Percentiles rank a stretch among this genome's conserved stretches.
Evolutionary conservation across 2,113 vertebrate species (phyloP).

Genomic region (Festucalex cinctus): DNA sequence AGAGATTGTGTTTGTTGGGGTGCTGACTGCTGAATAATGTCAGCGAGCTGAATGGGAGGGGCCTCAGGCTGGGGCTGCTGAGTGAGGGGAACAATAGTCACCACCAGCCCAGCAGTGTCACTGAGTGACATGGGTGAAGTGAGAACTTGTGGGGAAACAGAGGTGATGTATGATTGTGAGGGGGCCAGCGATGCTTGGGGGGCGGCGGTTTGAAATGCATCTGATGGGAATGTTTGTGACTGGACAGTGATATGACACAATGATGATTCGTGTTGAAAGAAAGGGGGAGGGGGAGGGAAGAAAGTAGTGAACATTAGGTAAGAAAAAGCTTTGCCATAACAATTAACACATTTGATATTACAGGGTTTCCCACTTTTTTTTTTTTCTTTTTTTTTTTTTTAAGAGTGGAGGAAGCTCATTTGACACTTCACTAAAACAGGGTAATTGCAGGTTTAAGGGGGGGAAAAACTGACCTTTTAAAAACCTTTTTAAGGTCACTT

Average conservation of each 20-base stretch:
- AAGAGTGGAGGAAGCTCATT: not conserved
- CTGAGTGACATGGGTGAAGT: slow-evolving; percentile 58
- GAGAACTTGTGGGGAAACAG: slow-evolving; percentile 65
- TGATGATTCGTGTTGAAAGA: slow-evolving; percentile 47
- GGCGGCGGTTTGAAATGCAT: slow-evolving; percentile 65
- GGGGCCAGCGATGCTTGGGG: slow-evolving; percentile 54
- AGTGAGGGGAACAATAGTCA: slow-evolving; percentile 50
- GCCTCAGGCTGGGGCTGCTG: slow-evolving; percentile 66
- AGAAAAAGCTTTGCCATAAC: slow-evolving; percentile 66
- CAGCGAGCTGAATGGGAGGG: slow-evolving; percentile 61
- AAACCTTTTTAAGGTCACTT: not conserved
- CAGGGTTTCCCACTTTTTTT: slow-evolving; percentile 47
- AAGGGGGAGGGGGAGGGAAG: slow-evolving; percentile 35
- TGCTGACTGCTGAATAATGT: slow-evolving; percentile 62
- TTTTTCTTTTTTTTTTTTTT: slow-evolving; percentile 8
- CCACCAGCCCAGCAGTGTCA: slow-evolving; percentile 60
- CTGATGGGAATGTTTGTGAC: slow-evolving; percentile 68
- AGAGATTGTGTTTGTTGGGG: slow-evolving; percentile 62
- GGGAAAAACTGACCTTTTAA: not conserved
- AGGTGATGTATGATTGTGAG: slow-evolving; percentile 66
- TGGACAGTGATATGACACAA: slow-evolving; percentile 51
- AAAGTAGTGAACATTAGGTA: slow-evolving; percentile 63
- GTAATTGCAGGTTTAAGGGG: not conserved
- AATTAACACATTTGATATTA: slow-evolving; percentile 49
- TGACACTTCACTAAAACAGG: not conserved